These are phyloP conservation scores for Polydrusus tereticollis DNA, from an alignment of 2,888 invertebrate genomes.

Conservation along the genomic window DNA sequence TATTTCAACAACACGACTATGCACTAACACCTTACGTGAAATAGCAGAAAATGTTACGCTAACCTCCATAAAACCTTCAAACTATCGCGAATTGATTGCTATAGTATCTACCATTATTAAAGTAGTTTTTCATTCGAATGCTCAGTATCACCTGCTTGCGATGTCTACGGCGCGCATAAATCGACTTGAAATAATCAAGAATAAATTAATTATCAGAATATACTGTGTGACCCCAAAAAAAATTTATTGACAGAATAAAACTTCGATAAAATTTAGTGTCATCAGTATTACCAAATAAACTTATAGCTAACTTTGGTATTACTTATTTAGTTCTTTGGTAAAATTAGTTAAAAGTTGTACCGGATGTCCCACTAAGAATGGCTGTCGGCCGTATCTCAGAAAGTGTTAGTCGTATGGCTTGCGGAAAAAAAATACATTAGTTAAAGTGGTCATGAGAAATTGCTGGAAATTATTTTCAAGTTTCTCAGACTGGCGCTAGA, in stretches of 20 bases:
- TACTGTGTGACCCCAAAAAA: background rate
- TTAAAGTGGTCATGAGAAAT: no score
- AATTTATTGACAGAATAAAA: background rate
- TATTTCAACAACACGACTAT: background rate
- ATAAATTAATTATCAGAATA: slow-evolving; percentile 1
- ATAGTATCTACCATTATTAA: slow-evolving; percentile 37
- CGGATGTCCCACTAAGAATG: no score
- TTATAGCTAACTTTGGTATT: no score
- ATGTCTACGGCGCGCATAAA: slow-evolving; percentile 10
- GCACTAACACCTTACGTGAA: background rate
- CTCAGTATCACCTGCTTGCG: slow-evolving; percentile 1
- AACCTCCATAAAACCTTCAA: slow-evolving; percentile 40
- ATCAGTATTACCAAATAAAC: no score
- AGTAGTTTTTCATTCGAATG: slow-evolving; percentile 7
- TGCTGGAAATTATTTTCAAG: no score
- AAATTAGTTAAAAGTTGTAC: no score
- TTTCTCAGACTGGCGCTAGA: no score
- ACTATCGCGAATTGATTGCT: slow-evolving; percentile 23
- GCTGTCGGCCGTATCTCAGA: no score
- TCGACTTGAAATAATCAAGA: slow-evolving; percentile 8
- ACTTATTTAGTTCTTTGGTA: no score
- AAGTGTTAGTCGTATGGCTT: no score
- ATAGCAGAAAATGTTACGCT: slow-evolving; percentile 10
- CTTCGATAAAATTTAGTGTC: no score
- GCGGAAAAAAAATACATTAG: no score